phyloP scores from a whole-genome alignment of 2,888 invertebrate genomes.

The Nudaria mundana region DNA sequence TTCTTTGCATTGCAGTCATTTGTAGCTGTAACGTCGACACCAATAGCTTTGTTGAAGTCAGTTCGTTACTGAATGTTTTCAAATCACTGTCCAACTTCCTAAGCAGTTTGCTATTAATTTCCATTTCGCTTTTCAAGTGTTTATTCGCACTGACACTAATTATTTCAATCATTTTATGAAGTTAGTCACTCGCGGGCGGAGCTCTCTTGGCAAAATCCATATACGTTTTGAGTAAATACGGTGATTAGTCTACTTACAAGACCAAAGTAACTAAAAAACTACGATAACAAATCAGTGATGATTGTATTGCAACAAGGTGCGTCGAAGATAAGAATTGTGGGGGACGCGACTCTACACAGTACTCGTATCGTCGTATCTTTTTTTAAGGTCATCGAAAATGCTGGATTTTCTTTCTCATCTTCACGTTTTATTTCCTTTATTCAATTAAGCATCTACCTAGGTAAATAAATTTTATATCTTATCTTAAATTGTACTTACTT shows the following conservation, averaged over 20 bases:
- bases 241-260: constrained; percentile 4
- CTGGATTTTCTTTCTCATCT: background rate
- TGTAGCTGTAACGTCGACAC: constrained; percentile 51
- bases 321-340: constrained; percentile 11
- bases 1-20: constrained; percentile 42
- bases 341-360: too few species aligned
- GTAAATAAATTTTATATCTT: too few species aligned
- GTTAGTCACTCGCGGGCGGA: constrained; percentile 11
- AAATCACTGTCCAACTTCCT: constrained; percentile 42
- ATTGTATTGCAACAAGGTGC: constrained; percentile 6
- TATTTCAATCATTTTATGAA: constrained; percentile 12
- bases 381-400: constrained; percentile 6
- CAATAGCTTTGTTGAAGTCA: constrained; percentile 47
- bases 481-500: too few species aligned
- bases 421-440: too few species aligned
- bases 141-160: constrained; percentile 24
- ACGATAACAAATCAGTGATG: constrained; percentile 1
- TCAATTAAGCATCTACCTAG: too few species aligned
- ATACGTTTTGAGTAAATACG: constrained; percentile 1
- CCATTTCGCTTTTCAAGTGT: constrained; percentile 40
- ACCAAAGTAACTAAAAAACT: background rate
- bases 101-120: constrained; percentile 40
- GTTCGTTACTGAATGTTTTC: constrained; percentile 36
- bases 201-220: background rate
- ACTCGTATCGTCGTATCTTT: constrained; percentile 2